Conservation (phyloP, 1,140 invertebrate genomes). For the Drosophila kohkoa region DNA sequence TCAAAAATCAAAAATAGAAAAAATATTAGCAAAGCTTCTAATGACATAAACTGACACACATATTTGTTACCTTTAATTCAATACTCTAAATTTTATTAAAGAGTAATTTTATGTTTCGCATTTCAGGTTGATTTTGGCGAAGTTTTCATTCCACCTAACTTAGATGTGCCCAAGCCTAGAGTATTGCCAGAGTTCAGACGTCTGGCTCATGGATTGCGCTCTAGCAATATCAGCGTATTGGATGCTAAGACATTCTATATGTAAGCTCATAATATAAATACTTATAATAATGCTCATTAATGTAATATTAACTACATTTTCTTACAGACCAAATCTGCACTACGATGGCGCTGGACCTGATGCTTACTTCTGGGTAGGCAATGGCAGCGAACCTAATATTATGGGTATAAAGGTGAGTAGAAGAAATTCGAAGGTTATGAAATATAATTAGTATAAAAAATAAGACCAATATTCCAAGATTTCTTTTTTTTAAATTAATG, state of each 20-base stretch:
- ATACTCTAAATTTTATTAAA: not conserved
- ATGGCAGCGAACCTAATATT: constrained; percentile 91
- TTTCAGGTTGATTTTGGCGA: constrained; percentile 94
- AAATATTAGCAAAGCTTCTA: too few relatives aligned
- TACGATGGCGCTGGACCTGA: constrained; percentile 96
- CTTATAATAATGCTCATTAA: not conserved
- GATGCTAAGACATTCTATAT: constrained; percentile 95
- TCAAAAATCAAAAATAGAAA: too few relatives aligned
- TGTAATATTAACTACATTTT: too few relatives aligned
- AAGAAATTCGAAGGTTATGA: not conserved
- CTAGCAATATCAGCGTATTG: constrained; percentile 95
- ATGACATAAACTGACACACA: too few relatives aligned
- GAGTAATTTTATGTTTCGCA: constrained; percentile 85
- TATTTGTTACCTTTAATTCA: not conserved
- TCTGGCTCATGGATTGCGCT: constrained; percentile 93
- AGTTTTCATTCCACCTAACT: constrained; percentile 90
- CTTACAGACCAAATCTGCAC: constrained; percentile 93
- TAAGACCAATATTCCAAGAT: too few relatives aligned
- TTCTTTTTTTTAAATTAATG: too few relatives aligned
- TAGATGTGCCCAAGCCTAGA: constrained; percentile 91
- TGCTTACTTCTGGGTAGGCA: constrained; percentile 97
- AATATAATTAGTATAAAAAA: not conserved
- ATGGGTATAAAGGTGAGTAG: constrained; percentile 91
- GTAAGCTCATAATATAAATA: constrained; percentile 29
- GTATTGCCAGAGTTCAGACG: constrained; percentile 94